phyloP scores from a whole-genome alignment of 2,888 invertebrate genomes.

The Agapetus fuscipes region DNA sequence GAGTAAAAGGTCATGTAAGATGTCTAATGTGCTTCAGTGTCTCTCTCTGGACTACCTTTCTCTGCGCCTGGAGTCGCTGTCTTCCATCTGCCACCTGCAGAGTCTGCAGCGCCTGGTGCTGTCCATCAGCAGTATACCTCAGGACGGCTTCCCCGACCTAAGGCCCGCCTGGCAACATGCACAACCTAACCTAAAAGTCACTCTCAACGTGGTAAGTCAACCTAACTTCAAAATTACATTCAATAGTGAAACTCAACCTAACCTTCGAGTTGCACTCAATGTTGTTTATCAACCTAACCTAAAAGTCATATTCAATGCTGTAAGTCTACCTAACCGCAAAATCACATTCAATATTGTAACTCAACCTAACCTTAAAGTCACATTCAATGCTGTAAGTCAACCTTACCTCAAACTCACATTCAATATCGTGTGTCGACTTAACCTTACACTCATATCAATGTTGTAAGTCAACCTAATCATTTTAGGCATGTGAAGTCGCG shows the following conservation, averaged over 20 bases:
- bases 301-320: neutral
- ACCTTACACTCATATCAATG: too few species aligned
- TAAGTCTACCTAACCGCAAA: too few species aligned
- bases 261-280: too few species aligned
- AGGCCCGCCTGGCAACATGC: neutral
- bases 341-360: too few species aligned
- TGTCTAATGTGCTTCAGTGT: slow-evolving; percentile 5
- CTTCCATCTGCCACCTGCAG: neutral
- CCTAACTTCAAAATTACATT: slow-evolving; percentile 3
- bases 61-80: slow-evolving; percentile 10
- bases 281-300: too few species aligned
- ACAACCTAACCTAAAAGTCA: slow-evolving; percentile 9
- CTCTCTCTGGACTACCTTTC: slow-evolving; percentile 16
- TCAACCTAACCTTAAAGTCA: slow-evolving; percentile 9
- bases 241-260: too few species aligned
- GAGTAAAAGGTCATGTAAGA: neutral
- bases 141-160: slow-evolving; percentile 11
- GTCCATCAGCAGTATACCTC: neutral
- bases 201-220: slow-evolving; percentile 17
- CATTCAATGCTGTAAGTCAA: slow-evolving; percentile 17
- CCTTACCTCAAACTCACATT: slow-evolving; percentile 1
- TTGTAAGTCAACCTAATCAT: too few species aligned
- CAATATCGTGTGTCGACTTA: too few species aligned
- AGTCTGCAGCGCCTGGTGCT: neutral
- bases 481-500: too few species aligned